Conservation (phyloP, 2,797 vertebrate species). For the Perodicticus potto region DNA sequence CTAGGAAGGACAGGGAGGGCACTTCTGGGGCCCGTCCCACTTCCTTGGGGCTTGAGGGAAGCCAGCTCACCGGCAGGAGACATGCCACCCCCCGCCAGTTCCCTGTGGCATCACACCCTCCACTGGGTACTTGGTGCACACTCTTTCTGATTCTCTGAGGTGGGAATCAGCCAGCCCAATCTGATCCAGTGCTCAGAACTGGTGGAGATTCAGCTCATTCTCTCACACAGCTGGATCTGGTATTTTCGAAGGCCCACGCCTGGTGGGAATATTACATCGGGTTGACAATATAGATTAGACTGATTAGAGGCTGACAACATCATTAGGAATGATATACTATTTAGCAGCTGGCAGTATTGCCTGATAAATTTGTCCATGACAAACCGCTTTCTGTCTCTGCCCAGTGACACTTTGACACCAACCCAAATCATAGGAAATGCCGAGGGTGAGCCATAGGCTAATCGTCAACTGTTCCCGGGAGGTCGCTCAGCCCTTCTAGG, state of each 20-base stretch:
- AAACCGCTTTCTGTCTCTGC: constrained; percentile 78
- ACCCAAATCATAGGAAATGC: constrained; percentile 63
- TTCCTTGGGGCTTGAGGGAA: not conserved
- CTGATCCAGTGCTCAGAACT: not conserved
- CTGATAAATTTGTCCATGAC: constrained; percentile 82
- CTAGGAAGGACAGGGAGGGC: not conserved
- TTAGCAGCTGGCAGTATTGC: constrained; percentile 73
- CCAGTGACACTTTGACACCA: constrained; percentile 72
- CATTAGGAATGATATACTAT: constrained; percentile 54
- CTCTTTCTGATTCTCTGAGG: not conserved
- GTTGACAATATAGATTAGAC: constrained; percentile 39
- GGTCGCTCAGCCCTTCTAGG: not conserved
- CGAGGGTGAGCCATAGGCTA: not conserved
- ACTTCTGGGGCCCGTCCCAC: not conserved
- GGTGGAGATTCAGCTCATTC: not conserved
- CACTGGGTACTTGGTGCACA: not conserved
- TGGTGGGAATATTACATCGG: constrained; percentile 54
- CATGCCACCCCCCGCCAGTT: not conserved
- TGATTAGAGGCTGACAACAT: constrained; percentile 68
- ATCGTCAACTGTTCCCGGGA: constrained; percentile 29
- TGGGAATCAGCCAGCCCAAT: not conserved
- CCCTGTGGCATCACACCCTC: not conserved
- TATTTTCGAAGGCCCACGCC: not conserved
- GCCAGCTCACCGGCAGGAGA: not conserved
- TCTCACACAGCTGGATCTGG: not conserved